Percentiles rank a stretch among this genome's conserved stretches.
These are phyloP conservation scores for Ariopsis seemanni DNA, from an alignment of 2,113 vertebrate genomes.

Conservation along the genomic window DNA sequence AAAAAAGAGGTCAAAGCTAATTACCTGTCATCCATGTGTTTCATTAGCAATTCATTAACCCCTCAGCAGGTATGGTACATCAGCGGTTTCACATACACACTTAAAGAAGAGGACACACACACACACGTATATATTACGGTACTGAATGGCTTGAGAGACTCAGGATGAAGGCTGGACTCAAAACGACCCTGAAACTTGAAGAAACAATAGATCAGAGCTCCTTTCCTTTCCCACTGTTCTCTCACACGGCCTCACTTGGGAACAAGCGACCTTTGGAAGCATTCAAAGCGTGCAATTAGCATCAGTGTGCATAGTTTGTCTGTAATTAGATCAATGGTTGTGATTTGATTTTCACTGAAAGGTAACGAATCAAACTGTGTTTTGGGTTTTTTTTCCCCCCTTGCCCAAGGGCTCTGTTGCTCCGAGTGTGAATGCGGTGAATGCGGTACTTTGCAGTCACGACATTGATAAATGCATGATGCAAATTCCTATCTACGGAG, in stretches of 20 bases:
- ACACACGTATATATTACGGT: not conserved
- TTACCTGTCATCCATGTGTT: conserved; percentile 52
- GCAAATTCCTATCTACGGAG: conserved; percentile 33
- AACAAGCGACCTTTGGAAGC: conserved; percentile 39
- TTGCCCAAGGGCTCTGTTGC: conserved; percentile 21
- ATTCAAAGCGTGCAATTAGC: conserved; percentile 44
- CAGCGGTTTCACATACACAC: not conserved
- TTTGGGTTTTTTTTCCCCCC: not conserved
- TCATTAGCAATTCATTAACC: conserved; percentile 56
- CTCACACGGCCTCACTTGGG: conserved; percentile 5
- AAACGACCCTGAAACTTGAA: conserved; percentile 17
- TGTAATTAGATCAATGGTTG: conserved; percentile 51
- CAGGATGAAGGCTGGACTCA: not conserved
- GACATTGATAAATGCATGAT: conserved; percentile 49
- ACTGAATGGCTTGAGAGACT: not conserved
- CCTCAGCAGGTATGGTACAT: conserved; percentile 41
- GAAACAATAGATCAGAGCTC: conserved; percentile 26
- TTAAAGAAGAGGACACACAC: not conserved
- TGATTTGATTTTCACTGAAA: conserved; percentile 48
- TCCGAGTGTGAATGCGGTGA: conserved; percentile 17
- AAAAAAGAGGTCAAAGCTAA: conserved; percentile 45
- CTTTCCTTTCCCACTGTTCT: conserved; percentile 20
- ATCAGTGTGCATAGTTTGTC: conserved; percentile 32
- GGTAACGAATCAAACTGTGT: conserved; percentile 35
- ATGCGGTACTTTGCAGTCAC: conserved; percentile 17